Evolutionary conservation across 1,140 invertebrate genomes (phyloP).

Genomic region (Achatina immaculata): DNA sequence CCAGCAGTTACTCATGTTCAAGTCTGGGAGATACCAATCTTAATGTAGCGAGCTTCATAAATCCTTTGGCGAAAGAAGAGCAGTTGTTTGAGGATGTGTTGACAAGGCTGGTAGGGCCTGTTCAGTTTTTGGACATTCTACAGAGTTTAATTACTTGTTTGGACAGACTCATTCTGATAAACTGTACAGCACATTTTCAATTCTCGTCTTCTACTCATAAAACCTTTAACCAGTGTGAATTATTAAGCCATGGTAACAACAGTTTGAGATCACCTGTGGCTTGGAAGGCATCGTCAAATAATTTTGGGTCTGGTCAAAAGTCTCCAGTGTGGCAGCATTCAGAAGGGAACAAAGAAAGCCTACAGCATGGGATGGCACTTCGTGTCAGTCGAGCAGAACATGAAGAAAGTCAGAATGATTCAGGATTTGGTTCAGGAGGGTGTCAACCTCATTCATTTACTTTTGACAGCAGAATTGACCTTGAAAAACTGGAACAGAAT

Average conservation of each 20-base stretch:
- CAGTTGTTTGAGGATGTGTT: not conserved
- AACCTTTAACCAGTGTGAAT: not conserved
- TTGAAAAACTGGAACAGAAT: conserved; percentile 50
- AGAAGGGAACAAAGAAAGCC: not conserved
- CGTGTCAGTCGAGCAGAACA: not conserved
- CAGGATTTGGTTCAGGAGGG: conserved; percentile 1
- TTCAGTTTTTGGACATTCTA: no score
- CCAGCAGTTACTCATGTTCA: not conserved
- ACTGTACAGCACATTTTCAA: no score
- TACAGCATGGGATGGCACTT: conserved; percentile 2
- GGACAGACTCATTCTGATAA: no score
- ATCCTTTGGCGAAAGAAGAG: not conserved
- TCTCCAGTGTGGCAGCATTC: not conserved
- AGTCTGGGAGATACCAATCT: not conserved
- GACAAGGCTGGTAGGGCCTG: no score
- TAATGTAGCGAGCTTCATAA: not conserved
- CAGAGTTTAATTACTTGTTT: no score
- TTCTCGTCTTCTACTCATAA: not conserved
- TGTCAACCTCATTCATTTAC: not conserved
- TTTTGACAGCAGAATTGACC: conserved; percentile 46
- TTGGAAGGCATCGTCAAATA: not conserved
- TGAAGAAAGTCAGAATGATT: not conserved
- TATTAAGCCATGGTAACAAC: not conserved
- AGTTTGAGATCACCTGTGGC: not conserved
- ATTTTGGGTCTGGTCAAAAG: not conserved